These are phyloP conservation scores for Meriones unguiculatus DNA, from an alignment of 2,113 vertebrate genomes.

Conservation along the genomic window DNA sequence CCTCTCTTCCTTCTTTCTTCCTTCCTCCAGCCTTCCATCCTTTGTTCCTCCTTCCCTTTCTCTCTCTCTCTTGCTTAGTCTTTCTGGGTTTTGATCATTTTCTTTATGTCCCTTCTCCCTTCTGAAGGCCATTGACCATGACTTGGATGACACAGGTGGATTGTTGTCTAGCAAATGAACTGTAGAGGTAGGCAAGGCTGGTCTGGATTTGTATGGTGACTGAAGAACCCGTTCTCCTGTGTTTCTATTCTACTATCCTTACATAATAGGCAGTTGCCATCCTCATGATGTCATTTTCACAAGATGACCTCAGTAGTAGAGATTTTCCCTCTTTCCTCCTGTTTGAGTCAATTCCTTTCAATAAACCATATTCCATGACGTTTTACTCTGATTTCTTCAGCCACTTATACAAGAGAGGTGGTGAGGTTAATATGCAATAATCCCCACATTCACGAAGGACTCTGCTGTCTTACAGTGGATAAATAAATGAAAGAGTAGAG, in stretches of 20 bases:
- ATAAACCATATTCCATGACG: background rate
- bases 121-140: background rate
- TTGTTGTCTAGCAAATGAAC: background rate
- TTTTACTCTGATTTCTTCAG: background rate
- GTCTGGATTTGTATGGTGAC: background rate
- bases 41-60: no score
- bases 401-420: background rate
- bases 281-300: background rate
- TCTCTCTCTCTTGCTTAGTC: background rate
- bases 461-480: background rate
- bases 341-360: background rate
- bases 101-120: background rate
- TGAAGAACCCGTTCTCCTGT: background rate
- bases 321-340: background rate
- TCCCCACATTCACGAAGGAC: background rate
- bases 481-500: background rate
- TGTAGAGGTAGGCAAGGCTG: background rate
- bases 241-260: background rate
- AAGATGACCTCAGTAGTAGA: background rate
- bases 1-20: background rate
- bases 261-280: background rate
- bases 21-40: background rate
- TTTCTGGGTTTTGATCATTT: background rate
- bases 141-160: background rate
- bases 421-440: background rate